Percentiles rank a stretch among this genome's conserved stretches.
These are phyloP conservation scores for Bombyx huttoni DNA, from an alignment of 2,888 invertebrate species.

Conservation along the genomic window DNA sequence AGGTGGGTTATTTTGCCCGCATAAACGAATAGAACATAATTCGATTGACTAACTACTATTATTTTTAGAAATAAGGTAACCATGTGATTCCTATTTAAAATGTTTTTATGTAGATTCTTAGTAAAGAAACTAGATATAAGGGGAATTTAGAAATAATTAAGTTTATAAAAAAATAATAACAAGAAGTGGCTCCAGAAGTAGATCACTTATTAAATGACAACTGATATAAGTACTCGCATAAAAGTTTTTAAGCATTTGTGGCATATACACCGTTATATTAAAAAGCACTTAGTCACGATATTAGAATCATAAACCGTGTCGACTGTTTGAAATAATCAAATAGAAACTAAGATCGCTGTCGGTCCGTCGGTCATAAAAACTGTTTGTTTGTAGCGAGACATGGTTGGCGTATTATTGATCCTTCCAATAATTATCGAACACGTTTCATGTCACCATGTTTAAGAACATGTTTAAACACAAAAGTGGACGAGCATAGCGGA, in stretches of 20 bases:
- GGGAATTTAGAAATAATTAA: not conserved
- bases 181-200: not conserved
- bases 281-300: constrained; percentile 15
- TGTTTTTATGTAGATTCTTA: no score
- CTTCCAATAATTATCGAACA: constrained; percentile 73
- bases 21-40: no score
- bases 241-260: not conserved
- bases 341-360: constrained; percentile 53
- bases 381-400: constrained; percentile 56
- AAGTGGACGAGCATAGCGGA: constrained; percentile 55
- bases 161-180: not conserved
- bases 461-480: constrained; percentile 58
- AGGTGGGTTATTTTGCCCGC: no score
- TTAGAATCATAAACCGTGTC: constrained; percentile 31
- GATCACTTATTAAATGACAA: not conserved
- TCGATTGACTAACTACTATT: no score
- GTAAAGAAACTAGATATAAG: no score
- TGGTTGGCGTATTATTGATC: constrained; percentile 68
- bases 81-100: no score
- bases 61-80: no score
- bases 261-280: not conserved
- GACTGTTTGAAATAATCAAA: constrained; percentile 52
- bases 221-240: not conserved
- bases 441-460: constrained; percentile 69
- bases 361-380: constrained; percentile 53